Conservation (phyloP, 2,888 invertebrate species). For the Syritta pipiens region DNA sequence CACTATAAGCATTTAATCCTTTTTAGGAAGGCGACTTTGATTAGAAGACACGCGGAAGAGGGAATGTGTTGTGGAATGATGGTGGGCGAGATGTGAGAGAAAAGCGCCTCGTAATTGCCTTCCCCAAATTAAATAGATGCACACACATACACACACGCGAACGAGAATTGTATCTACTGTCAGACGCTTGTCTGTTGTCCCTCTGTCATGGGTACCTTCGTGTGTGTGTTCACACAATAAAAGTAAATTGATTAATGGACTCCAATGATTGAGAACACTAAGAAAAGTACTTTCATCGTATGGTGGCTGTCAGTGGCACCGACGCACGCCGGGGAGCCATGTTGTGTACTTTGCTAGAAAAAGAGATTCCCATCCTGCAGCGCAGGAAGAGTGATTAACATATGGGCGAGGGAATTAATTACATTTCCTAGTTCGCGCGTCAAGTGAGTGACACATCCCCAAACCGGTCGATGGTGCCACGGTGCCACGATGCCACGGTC, state of each 20-base stretch:
- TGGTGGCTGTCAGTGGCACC: constrained; percentile 39
- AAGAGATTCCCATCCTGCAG: too few relatives aligned
- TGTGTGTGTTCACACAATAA: constrained; percentile 61
- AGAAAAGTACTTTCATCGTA: constrained; percentile 64
- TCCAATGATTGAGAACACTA: constrained; percentile 76
- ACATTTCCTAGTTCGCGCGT: constrained; percentile 14
- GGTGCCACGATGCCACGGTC: too few relatives aligned
- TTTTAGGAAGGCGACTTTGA: constrained; percentile 55
- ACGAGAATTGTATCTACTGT: constrained; percentile 8
- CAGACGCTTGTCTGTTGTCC: constrained; percentile 44
- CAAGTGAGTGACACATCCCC: constrained; percentile 54
- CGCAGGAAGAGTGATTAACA: constrained; percentile 27
- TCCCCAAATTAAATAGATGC: constrained; percentile 59
- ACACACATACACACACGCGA: constrained; percentile 9
- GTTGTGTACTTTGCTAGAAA: too few relatives aligned
- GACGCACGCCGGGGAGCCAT: constrained; percentile 16
- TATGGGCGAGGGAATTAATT: constrained; percentile 50
- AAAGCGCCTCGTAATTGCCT: constrained; percentile 50
- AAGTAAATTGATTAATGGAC: constrained; percentile 79
- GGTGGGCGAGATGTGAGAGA: neutral
- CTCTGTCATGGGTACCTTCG: constrained; percentile 22
- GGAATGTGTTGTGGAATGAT: neutral
- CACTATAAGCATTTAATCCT: constrained; percentile 63
- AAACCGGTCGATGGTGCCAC: neutral
- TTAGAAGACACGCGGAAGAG: constrained; percentile 18